Evolutionary conservation across 2,888 invertebrate genomes (phyloP), one percentile per base, ranked within the genome.

Genomic region (Platycheirus rosarum): DNA sequence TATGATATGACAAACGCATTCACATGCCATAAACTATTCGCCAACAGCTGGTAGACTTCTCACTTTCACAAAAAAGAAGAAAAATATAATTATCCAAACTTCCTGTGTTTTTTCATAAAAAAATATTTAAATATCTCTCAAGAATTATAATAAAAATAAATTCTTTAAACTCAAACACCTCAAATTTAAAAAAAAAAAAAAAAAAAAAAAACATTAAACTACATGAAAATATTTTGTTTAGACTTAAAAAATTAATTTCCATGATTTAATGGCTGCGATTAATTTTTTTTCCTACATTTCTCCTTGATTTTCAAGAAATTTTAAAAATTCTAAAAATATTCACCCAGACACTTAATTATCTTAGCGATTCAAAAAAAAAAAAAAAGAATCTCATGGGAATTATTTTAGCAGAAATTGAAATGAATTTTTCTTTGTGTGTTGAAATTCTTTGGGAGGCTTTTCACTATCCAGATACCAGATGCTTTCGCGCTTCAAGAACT

Each of bases 291-390:
- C 8, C n/a, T 20, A 13, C 18, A 13, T 57, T 57, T 26, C 13
- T 42, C 57, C 57, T 40, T 57, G 40, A 57, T 57, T 18, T 60
- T 60, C 16, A 44, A 60, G 18, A 44, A 60, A 60, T 26, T 44
- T 32, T 18, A 13, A 48, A 13, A 48, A 18, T 40, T 70, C 79
- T 80, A 80, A 65, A 80, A 74, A 80, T 80, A 80, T 44, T 23
- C 35, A 18, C 9, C 11, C 49, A 74, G 79, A 79, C 74, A 74
- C 63, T 65, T 74, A 79, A 79, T 74, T 74, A 79, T 79, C 49
- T 63, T 35, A 57, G 42, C 35, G 69, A 74, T 74, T 68, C 63
- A 26, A 63, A 69, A 74, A 32, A 23, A 23, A 23, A 6, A 23
- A 23, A 23, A 23, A 23, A 23, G 6, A 46, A 68, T 68, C 62